These are phyloP conservation scores for Manis pentadactyla DNA, from an alignment of 2,797 vertebrate species.

Conservation along the genomic window DNA sequence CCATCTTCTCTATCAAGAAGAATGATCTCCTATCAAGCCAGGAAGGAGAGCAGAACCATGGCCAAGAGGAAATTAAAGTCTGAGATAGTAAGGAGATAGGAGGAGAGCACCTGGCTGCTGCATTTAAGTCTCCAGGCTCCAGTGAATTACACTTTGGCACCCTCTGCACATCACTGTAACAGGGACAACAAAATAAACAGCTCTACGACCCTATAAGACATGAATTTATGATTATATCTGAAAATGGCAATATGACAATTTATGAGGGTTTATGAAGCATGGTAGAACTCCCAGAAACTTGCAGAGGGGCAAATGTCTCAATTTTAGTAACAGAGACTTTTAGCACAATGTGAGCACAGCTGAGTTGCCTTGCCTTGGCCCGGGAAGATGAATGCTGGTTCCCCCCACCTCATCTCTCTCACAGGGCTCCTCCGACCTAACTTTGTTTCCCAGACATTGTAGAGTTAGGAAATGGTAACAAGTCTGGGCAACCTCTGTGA, in stretches of 20 bases:
- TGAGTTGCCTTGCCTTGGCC: not conserved
- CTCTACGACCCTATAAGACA: not conserved
- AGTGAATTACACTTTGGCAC: not conserved
- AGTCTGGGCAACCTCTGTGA: not conserved
- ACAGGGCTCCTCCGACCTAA: not conserved
- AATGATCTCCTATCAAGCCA: conserved; percentile 58
- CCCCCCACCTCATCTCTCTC: not conserved
- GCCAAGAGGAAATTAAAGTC: conserved; percentile 76
- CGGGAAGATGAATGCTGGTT: not conserved
- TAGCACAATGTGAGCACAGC: conserved; percentile 27
- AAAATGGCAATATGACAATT: not conserved
- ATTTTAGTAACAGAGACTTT: not conserved
- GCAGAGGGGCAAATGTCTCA: not conserved
- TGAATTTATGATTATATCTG: not conserved
- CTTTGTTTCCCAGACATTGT: not conserved
- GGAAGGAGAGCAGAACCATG: conserved; percentile 41
- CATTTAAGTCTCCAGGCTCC: not conserved
- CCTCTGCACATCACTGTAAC: not conserved
- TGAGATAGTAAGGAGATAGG: conserved; percentile 53
- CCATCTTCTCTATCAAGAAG: conserved; percentile 62
- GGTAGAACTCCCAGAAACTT: conserved; percentile 38
- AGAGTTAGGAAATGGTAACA: conserved; percentile 14
- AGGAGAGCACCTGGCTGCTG: conserved; percentile 6
- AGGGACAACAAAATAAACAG: not conserved
- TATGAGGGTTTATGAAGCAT: conserved; percentile 10